These are phyloP conservation scores for Calameuta idolon DNA, from an alignment of 2,888 invertebrate genomes.

Conservation along the genomic window DNA sequence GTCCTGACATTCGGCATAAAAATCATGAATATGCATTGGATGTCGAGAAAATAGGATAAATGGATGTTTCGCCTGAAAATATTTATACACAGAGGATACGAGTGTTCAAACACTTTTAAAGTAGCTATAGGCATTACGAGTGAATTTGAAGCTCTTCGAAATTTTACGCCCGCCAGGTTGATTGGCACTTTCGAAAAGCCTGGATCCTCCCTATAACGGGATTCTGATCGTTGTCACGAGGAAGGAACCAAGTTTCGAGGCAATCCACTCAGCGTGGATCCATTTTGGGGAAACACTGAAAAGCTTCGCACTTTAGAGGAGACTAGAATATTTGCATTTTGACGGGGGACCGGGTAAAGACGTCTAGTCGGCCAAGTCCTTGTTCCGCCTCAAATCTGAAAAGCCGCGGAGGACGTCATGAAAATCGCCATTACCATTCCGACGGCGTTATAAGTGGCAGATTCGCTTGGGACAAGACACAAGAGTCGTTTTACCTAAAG, in stretches of 20 bases:
- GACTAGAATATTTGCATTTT: neutral
- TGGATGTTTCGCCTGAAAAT: neutral
- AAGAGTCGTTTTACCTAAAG: constrained; percentile 38
- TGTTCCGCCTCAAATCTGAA: neutral
- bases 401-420: neutral
- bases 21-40: constrained; percentile 56
- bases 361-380: neutral
- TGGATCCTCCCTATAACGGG: neutral
- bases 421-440: neutral
- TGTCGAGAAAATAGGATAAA: constrained; percentile 7
- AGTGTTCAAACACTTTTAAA: neutral
- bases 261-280: neutral
- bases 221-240: neutral
- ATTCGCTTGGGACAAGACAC: constrained; percentile 22
- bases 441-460: constrained; percentile 5
- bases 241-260: neutral
- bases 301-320: neutral
- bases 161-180: neutral
- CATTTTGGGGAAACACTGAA: neutral
- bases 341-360: neutral
- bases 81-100: neutral
- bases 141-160: neutral
- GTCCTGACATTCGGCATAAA: constrained; percentile 55
- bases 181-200: neutral
- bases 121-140: neutral